These are phyloP conservation scores for Athetis lepigone DNA, from an alignment of 2,888 invertebrate genomes.

Conservation along the genomic window DNA sequence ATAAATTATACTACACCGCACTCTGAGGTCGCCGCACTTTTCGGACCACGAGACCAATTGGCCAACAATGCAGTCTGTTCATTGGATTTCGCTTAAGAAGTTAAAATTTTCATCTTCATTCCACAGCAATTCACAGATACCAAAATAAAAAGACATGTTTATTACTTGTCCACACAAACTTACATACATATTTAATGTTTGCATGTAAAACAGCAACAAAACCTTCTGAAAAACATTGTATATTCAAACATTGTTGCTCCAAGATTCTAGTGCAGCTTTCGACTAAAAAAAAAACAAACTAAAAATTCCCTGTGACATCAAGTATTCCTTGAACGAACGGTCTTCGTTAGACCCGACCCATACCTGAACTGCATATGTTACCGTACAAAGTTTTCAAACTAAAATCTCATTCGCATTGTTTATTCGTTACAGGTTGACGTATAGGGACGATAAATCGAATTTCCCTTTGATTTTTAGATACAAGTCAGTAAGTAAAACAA, in stretches of 20 bases:
- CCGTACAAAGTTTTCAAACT: slow-evolving; percentile 80
- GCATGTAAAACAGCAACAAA: slow-evolving; percentile 6
- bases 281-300: slow-evolving; percentile 57
- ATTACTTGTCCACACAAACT: neutral
- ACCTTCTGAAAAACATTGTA: slow-evolving; percentile 34
- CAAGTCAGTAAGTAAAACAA: slow-evolving; percentile 75
- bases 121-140: no score
- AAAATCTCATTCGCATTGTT: slow-evolving; percentile 82
- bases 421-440: slow-evolving; percentile 86
- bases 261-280: slow-evolving; percentile 45
- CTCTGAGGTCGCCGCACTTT: no score
- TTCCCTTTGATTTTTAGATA: slow-evolving; percentile 84
- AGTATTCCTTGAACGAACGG: slow-evolving; percentile 83
- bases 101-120: no score
- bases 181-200: neutral
- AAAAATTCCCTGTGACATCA: slow-evolving; percentile 80
- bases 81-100: neutral
- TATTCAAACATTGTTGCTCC: slow-evolving; percentile 60
- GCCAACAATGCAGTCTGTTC: no score
- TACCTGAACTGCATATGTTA: slow-evolving; percentile 90
- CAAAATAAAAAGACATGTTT: neutral
- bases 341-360: slow-evolving; percentile 86
- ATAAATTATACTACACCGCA: no score
- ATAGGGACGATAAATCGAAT: slow-evolving; percentile 85
- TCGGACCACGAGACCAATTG: no score